Base-by-base conservation (phyloP, 2,113 vertebrate genomes). In the Cynoglossus semilaevis region DNA sequence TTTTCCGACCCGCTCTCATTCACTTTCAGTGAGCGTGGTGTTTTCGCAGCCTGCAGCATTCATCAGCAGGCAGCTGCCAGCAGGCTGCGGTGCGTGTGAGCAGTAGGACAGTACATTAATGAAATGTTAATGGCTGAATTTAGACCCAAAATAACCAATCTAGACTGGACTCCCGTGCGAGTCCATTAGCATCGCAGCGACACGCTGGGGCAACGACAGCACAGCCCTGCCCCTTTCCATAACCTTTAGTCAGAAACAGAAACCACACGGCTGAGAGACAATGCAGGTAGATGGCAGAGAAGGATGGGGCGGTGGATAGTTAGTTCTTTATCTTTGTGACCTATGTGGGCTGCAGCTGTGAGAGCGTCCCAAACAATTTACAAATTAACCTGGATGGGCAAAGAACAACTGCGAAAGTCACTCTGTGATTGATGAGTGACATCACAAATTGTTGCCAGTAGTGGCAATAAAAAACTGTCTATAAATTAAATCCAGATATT, bases 51-150 rank as follows among this genome's bases (percentile, higher is more conserved):
- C 70, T 35, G 74, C 83, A 82, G 88, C 88, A 85, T 86, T 89
- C 91, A 94, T 93, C 94, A 94, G 93, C 93, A 91, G 90, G 65
- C 75, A 37, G 89, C 78, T 84, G 91, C 90, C 90, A 86, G 80
- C 89, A 90, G 65, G 79, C 89, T 77, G 85, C 58, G 89, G 71
- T 14, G 78, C 74, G 50, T 58, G 54, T 90, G 81, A 93, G 91
- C 89, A 91, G 93, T 89, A 94, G 93, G 94, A 92, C 91, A 57
- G 88, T 90, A 88, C 91, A 93, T 96, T 97, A 99, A 96, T 93
- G 94, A 93, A 96, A 94, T 92, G 93, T 94, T 99, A 98, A 99
- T 98, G 96, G 93, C 92, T 91, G 93, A 94, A 95, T 96, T 94
- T 95, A 91, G 94, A 93, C 93, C 22, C 93, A 87, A 93, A 96